Base-by-base conservation (phyloP, 2,888 invertebrate species). In the Tetramorium bicarinatum region DNA sequence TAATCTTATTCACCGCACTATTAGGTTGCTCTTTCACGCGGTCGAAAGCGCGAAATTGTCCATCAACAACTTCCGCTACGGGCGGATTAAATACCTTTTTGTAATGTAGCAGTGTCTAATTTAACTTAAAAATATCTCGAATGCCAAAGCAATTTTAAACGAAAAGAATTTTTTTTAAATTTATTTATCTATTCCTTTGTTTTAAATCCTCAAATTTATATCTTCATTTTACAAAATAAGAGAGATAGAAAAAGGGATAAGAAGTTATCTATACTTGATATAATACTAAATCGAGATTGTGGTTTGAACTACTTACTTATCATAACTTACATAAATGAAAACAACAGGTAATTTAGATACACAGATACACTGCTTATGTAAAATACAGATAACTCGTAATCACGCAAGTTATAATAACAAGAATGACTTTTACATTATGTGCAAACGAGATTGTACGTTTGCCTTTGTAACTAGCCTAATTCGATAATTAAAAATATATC, bases 1-100 rank as follows among this genome's bases (percentile, higher is more conserved):
- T 71, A 59, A 77, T 71, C 47, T 47, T 71, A 59, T 79, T 79
- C 34, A 38, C 11, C 38, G 34, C 47, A n/a, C 44, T 72, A 59
- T 59, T 79, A 59, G 18, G 6, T 21, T 56, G 18, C 47, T 56
- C 59, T 79, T 59, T 59, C 72, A 38, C 59, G 72, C 44, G 34
- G 15, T 18, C 15, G 8, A 56, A 66, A 66, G 25, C 54, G 52
- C 54, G 25, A 66, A 71, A 71, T 79, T 79, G 29, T 56, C 29
- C 29, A n/a, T 44, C 56, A 56, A 56, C 29, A 29, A 56, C 34
- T 79, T 79, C 29, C 34, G 77, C n/a, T 18, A 9, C 15, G 3
- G 6, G 0, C 29, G 15, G 3, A 4, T 67, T 56, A 38, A 41
- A 77, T 49, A 13, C n/a, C 15, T 61, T 34, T 75, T 56, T 41